Conservation (phyloP, 2,113 vertebrate genomes). For the Oreochromis niloticus region DNA sequence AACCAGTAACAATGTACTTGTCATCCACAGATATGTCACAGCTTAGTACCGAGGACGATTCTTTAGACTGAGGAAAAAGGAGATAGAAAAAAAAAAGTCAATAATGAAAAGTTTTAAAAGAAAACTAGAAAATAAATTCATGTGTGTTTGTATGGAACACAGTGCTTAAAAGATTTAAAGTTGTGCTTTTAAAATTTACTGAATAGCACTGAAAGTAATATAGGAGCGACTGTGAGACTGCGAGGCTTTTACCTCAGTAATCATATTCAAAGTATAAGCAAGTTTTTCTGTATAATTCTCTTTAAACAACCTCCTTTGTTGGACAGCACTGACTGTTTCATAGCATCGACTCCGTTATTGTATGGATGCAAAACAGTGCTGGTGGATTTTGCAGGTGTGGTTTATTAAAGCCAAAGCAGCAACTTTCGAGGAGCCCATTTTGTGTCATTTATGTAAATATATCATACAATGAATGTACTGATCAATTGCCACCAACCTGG, state of each 20-base stretch:
- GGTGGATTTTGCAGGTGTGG: neutral
- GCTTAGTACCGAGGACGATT: constrained; percentile 93
- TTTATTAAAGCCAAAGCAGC: neutral
- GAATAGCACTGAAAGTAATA: neutral
- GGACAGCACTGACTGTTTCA: neutral
- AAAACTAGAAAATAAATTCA: neutral
- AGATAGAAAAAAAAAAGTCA: neutral
- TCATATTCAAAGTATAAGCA: neutral
- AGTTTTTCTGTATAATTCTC: neutral
- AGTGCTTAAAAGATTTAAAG: neutral
- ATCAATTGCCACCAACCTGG: constrained; percentile 76
- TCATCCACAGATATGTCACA: constrained; percentile 96
- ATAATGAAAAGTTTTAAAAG: neutral
- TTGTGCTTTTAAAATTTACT: neutral
- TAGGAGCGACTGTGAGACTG: neutral
- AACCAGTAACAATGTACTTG: constrained; percentile 97
- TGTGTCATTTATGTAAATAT: neutral
- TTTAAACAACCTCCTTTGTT: neutral
- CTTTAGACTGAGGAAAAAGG: constrained; percentile 82
- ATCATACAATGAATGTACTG: neutral
- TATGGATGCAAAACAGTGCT: neutral
- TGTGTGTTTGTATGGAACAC: neutral
- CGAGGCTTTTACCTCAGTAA: neutral
- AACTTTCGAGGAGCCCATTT: neutral
- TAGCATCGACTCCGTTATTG: neutral